phyloP scores from a whole-genome alignment of 2,113 vertebrate species.

The Artemisiospiza belli region DNA sequence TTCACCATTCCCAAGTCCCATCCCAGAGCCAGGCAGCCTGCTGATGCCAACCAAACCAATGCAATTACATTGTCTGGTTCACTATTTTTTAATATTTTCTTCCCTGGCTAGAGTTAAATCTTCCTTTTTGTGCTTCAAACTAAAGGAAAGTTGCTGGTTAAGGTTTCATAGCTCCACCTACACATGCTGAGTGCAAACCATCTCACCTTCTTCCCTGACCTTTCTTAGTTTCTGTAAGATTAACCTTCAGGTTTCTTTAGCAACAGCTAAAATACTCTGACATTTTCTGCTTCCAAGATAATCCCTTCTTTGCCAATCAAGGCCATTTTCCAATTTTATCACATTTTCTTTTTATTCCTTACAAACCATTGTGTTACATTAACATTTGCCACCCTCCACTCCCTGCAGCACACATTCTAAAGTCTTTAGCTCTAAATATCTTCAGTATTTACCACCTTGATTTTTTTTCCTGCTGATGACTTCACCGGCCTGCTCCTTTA shows the following conservation, averaged over 20 bases:
- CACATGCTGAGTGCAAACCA: background rate
- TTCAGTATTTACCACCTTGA: background rate
- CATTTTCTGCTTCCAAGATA: background rate
- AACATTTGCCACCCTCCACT: rapidly evolving
- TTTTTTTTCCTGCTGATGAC: background rate
- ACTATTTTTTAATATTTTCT: background rate
- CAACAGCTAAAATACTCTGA: background rate
- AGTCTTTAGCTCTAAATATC: background rate
- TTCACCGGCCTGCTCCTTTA: background rate
- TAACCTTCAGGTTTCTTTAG: background rate
- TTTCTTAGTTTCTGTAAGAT: background rate
- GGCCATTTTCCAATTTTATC: background rate
- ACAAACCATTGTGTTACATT: background rate
- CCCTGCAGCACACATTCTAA: background rate
- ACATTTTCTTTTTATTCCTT: background rate
- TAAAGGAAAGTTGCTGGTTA: background rate
- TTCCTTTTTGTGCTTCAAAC: background rate
- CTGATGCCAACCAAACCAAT: background rate
- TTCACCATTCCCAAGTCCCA: background rate
- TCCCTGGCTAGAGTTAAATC: background rate
- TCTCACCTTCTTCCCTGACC: background rate
- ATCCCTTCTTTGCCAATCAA: background rate
- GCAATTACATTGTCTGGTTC: background rate
- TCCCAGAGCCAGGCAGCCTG: background rate
- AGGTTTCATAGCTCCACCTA: background rate